Conservation (phyloP, 1,140 invertebrate genomes). For the Leucophenga varia region DNA sequence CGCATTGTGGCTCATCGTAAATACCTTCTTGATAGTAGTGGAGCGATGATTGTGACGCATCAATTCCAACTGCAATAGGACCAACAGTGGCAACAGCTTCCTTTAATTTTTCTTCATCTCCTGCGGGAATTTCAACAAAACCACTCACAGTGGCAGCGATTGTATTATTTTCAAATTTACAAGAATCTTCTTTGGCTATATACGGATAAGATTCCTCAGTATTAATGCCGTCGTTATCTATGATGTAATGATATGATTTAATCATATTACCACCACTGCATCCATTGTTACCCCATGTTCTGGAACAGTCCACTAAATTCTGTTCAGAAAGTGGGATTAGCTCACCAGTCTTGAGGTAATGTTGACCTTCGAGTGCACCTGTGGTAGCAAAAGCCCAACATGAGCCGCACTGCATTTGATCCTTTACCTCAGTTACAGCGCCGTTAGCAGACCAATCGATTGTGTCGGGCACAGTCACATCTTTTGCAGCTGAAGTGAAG, state of each 20-base stretch:
- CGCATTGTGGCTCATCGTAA: slow-evolving; percentile 70
- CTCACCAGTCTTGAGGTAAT: slow-evolving; percentile 61
- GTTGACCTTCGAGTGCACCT: slow-evolving; percentile 76
- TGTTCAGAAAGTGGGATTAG: slow-evolving; percentile 85
- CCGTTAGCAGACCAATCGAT: slow-evolving; percentile 86
- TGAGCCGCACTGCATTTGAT: slow-evolving; percentile 84
- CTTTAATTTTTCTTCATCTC: slow-evolving; percentile 68
- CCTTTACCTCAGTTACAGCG: slow-evolving; percentile 85
- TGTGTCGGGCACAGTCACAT: slow-evolving; percentile 63
- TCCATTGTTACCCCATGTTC: slow-evolving; percentile 75
- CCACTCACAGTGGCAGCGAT: slow-evolving; percentile 3
- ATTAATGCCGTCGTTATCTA: slow-evolving; percentile 71
- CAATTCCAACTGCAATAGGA: slow-evolving; percentile 61
- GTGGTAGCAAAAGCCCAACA: slow-evolving; percentile 93
- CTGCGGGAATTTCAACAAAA: slow-evolving; percentile 64
- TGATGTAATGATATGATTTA: slow-evolving; percentile 75
- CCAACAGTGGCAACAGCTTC: slow-evolving; percentile 73
- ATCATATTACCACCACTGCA: slow-evolving; percentile 81
- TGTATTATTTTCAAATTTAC: neutral
- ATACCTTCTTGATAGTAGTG: slow-evolving; percentile 7
- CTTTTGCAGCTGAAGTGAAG: too few relatives aligned
- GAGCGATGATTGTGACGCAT: neutral
- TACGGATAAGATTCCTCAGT: slow-evolving; percentile 75
- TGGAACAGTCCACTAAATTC: slow-evolving; percentile 85
- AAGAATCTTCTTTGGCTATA: slow-evolving; percentile 62